Conservation (phyloP, 2,888 invertebrate species). For the Bhutanitis thaidina region DNA sequence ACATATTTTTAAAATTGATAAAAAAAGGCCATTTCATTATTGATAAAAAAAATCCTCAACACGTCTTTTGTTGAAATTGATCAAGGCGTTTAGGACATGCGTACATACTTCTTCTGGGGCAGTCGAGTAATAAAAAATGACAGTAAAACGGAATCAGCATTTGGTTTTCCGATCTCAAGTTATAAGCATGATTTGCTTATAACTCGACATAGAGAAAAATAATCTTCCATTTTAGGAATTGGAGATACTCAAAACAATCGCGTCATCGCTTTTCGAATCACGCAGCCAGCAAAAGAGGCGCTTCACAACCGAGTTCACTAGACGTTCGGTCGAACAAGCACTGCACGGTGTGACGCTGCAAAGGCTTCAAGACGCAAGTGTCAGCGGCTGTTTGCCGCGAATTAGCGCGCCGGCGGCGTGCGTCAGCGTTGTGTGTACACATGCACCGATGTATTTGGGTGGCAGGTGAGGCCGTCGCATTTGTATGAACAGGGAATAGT, state of each 20-base stretch:
- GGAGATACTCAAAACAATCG: conserved; percentile 57
- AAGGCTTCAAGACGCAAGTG: conserved; percentile 38
- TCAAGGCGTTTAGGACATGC: no score
- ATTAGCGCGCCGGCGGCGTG: conserved; percentile 61
- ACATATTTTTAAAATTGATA: no score
- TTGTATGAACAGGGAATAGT: background rate
- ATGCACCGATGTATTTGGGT: conserved; percentile 83
- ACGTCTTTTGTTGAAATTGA: no score
- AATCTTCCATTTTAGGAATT: conserved; percentile 49
- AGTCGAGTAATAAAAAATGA: no score
- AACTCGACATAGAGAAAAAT: no score
- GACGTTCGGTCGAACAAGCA: conserved; percentile 82
- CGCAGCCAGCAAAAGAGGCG: conserved; percentile 56
- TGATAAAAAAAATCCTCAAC: no score
- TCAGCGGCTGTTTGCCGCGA: conserved; percentile 59
- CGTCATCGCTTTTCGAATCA: conserved; percentile 60
- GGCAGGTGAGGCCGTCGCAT: conserved; percentile 66
- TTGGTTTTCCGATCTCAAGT: no score
- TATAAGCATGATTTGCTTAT: no score
- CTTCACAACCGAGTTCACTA: conserved; percentile 79
- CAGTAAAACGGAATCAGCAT: no score
- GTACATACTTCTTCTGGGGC: no score
- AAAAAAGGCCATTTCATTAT: no score
- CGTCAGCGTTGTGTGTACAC: conserved; percentile 74
- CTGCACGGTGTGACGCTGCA: conserved; percentile 64